Evolutionary conservation across 2,113 vertebrate species (phyloP), one percentile per base, ranked within the genome.

Genomic region (Danionella cerebrum): DNA sequence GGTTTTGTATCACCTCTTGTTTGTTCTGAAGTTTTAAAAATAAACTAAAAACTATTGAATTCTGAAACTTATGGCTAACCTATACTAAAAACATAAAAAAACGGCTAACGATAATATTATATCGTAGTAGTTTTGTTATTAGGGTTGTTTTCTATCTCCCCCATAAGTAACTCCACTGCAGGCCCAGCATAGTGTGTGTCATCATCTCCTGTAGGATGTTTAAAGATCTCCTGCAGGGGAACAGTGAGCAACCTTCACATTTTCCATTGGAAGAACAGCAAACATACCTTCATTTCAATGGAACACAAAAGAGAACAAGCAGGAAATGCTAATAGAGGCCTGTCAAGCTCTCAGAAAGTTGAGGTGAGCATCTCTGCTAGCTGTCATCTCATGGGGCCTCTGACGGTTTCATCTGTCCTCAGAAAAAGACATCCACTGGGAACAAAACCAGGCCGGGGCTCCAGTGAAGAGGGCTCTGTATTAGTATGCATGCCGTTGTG

Each of bases 401-500:
- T 67, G 73, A 75, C 53, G 65, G 42, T 67, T 71, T 62, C 73
- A 75, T 71, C 66, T 67, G 18, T 41, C 42, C 22, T 66, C 63
- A 50, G 39, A 75, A 39, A 70, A 45, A 73, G 54, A 67, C 54
- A 73, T 72, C 67, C 70, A 62, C 62, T 2, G 39, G 39, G 62
- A 70, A 76, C 74, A 76, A 76, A 76, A 73, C 42, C 51, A 57
- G 75, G 63, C 21, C 54, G 29, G 60, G 64, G 75, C 62, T 68
- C 65, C 66, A 60, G 74, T 63, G 67, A 73, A 71, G 69, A 57
- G 50, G 55, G 66, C 52, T 57, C 64, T 52, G 67, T 67, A 77
- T 77, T 74, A 68, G 75, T 64, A 77, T 77, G 75, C 75, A 77
- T 77, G 52, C 75, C 71, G 24, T 25, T 67, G 71, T 77, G 75